A percentile compares a stretch with the other conserved stretches of the same genome.
These are phyloP conservation scores for Nautilus pompilius DNA, from an alignment of 1,140 invertebrate species.

Conservation along the genomic window DNA sequence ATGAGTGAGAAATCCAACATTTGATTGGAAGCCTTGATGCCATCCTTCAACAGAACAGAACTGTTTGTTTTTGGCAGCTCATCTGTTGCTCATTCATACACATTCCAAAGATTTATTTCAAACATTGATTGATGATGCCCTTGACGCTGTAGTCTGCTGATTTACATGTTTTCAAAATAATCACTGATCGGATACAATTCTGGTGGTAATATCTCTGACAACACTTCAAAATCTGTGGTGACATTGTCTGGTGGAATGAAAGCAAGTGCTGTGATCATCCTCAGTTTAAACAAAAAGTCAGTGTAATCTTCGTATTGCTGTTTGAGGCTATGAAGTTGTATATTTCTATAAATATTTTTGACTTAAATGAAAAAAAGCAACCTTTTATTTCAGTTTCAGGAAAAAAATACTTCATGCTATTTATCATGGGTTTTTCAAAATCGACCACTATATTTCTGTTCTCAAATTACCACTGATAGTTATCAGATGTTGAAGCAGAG, in stretches of 20 bases:
- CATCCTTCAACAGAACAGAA: background rate
- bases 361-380: background rate
- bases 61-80: background rate
- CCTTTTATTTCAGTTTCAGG: background rate
- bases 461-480: background rate
- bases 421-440: background rate
- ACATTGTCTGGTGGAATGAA: background rate
- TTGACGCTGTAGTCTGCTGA: background rate
- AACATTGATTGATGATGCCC: background rate
- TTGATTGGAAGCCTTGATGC: background rate
- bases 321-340: background rate
- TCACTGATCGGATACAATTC: background rate
- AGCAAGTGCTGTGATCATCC: background rate
- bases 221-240: background rate
- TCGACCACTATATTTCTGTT: background rate
- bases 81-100: background rate
- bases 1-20: too few species aligned
- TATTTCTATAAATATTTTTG: background rate
- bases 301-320: background rate
- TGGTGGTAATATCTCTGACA: background rate
- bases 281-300: background rate
- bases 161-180: constrained; percentile 1
- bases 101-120: background rate
- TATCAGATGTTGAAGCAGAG: background rate
- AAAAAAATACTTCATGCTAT: background rate